Conservation (phyloP, 2,113 vertebrate species). For the Nibea albiflora region DNA sequence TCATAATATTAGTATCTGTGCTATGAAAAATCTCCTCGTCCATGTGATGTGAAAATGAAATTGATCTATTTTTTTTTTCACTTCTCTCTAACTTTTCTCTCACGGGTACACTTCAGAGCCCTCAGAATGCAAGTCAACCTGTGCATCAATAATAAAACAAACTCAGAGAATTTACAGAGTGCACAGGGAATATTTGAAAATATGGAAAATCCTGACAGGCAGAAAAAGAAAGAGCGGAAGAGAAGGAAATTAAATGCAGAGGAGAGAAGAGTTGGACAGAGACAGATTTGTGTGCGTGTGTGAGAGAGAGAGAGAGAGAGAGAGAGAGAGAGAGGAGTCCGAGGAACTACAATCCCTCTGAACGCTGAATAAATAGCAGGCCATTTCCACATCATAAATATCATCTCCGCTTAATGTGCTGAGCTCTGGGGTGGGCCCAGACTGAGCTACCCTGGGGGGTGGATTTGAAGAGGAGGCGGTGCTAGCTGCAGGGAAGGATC, state of each 20-base stretch:
- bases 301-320: background rate
- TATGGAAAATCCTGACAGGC: background rate
- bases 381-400: conserved; percentile 84
- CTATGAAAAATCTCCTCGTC: background rate
- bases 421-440: conserved; percentile 67
- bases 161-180: background rate
- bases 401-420: conserved; percentile 71
- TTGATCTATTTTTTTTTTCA: background rate
- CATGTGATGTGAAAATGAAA: background rate
- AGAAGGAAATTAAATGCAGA: conserved; percentile 10
- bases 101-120: background rate
- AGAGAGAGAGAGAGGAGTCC: conserved; percentile 7
- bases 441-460: conserved; percentile 27
- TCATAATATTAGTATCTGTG: background rate
- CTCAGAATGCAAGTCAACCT: background rate
- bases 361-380: conserved; percentile 78
- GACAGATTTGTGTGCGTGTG: conserved; percentile 1
- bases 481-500: conserved; percentile 34
- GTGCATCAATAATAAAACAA: conserved; percentile 14
- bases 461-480: conserved; percentile 16
- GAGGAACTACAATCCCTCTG: conserved; percentile 53
- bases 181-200: conserved; percentile 18
- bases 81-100: background rate
- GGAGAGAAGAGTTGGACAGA: conserved; percentile 17
- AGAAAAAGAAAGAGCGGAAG: background rate